Conservation (phyloP, 2,888 invertebrate species). For the Andrena praecox region DNA sequence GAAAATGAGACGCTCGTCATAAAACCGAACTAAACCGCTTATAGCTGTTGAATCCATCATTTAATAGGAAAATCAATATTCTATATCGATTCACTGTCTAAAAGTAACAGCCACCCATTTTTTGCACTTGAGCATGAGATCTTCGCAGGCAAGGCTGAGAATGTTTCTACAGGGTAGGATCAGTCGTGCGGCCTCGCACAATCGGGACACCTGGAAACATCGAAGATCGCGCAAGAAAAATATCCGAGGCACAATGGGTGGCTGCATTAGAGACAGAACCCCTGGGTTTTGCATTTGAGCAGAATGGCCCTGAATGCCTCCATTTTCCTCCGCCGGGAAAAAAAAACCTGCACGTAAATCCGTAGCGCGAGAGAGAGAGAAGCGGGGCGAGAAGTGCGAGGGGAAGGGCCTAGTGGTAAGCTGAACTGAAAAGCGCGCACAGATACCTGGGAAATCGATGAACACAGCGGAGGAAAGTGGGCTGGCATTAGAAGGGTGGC, state of each 20-base stretch:
- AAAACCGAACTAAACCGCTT: neutral
- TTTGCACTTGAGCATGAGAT: neutral
- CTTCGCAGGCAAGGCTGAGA: neutral
- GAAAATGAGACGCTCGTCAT: neutral
- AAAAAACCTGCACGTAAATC: constrained; percentile 3
- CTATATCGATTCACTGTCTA: neutral
- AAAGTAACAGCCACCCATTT: neutral
- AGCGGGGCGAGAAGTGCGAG: neutral
- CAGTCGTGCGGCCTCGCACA: neutral
- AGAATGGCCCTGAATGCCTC: constrained; percentile 10
- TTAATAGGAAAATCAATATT: neutral
- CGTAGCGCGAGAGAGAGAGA: neutral
- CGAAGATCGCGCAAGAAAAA: constrained; percentile 24
- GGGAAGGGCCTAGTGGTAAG: constrained; percentile 1
- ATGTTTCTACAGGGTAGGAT: neutral
- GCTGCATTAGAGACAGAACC: constrained; percentile 3
- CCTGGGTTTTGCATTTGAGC: constrained; percentile 7
- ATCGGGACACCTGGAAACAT: constrained; percentile 24
- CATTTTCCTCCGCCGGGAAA: constrained; percentile 7
- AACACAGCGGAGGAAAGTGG: constrained; percentile 7
- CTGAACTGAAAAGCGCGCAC: constrained; percentile 27
- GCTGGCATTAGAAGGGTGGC: neutral
- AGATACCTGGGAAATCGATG: constrained; percentile 25
- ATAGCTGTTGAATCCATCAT: neutral
- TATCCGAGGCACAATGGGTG: constrained; percentile 18